phyloP scores from a whole-genome alignment of 2,797 vertebrate genomes.

The Falco naumanni region DNA sequence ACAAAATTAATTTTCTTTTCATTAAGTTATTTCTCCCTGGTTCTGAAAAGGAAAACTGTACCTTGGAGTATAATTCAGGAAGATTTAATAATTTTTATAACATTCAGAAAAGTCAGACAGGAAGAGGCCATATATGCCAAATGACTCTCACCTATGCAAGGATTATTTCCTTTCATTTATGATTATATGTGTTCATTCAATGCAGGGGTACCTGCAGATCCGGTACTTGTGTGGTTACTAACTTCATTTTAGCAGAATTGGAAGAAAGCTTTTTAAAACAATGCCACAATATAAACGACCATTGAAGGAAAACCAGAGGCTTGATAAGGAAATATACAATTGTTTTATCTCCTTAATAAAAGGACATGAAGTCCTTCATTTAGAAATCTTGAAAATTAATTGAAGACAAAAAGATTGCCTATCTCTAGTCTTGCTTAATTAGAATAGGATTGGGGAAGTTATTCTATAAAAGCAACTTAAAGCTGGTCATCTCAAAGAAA shows the following conservation, averaged over 20 bases:
- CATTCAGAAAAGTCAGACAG: neutral
- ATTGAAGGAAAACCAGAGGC: neutral
- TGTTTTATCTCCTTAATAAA: constrained; percentile 40
- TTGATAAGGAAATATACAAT: constrained; percentile 20
- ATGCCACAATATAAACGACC: constrained; percentile 3
- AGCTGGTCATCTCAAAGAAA: constrained; percentile 64
- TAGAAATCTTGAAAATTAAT: constrained; percentile 70
- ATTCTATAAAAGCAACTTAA: constrained; percentile 70
- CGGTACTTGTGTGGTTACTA: neutral
- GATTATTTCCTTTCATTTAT: neutral
- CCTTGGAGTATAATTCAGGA: neutral
- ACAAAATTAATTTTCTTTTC: constrained; percentile 19
- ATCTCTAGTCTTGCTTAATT: constrained; percentile 63
- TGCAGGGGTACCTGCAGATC: neutral
- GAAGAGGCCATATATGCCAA: neutral
- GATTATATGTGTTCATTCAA: neutral
- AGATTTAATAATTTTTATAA: neutral
- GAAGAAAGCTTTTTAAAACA: neutral
- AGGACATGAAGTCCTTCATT: constrained; percentile 20
- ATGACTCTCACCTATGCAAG: neutral
- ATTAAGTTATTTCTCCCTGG: neutral
- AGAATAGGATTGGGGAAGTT: constrained; percentile 51
- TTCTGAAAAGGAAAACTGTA: neutral
- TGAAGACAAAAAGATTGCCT: constrained; percentile 53
- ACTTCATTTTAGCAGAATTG: constrained; percentile 9